Base-by-base conservation (phyloP, 2,113 vertebrate genomes). In the Vidua chalybeata region DNA sequence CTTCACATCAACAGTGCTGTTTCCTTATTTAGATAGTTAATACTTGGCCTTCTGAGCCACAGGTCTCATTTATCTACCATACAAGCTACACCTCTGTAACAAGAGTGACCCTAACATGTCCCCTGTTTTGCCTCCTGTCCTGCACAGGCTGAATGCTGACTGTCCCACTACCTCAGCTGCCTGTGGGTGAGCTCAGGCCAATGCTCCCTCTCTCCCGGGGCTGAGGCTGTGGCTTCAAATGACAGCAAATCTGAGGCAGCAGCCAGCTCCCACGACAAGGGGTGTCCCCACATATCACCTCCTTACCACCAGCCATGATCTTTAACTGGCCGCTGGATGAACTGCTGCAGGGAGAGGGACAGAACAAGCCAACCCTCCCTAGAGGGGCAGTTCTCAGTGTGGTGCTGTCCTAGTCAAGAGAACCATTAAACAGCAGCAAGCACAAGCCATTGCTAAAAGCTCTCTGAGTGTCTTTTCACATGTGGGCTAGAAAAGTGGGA, bases 171-270 rank as follows among this genome's bases (percentile, higher is more conserved):
- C 39, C 72, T 55, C 5, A 1, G 37, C 15, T 59, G 33, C 3
- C 2, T 10, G 7, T 27, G n/a, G 14, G 6, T 54, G 37, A 67
- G 18, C 49, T 67, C 13, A 37, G 49, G 31, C 6, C 67, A 68
- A 14, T 0, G 3, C 13, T 35, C 24, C 1, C 0, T 28, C 14
- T 83, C 58, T 82, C 26, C 35, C 0, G 9, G 7, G 24, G 33
- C 31, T 35, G 28, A 48, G 31, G 16, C 3, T 63, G 43, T 15
- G 28, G 33, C 26, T 95, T 54, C 68, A 58, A 69, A 66, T 6
- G 23, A 31, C 49, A 54, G 59, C 28, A 58, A 76, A 86, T 13
- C 26, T 46, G 37, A 41, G 51, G 13, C 2, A 73, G 59, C 26
- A 69, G 37, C 3, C 51, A 67, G 51, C 63, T 43, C 58, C 76